Conservation (phyloP, 2,797 vertebrate genomes). For the Furcifer pardalis region DNA sequence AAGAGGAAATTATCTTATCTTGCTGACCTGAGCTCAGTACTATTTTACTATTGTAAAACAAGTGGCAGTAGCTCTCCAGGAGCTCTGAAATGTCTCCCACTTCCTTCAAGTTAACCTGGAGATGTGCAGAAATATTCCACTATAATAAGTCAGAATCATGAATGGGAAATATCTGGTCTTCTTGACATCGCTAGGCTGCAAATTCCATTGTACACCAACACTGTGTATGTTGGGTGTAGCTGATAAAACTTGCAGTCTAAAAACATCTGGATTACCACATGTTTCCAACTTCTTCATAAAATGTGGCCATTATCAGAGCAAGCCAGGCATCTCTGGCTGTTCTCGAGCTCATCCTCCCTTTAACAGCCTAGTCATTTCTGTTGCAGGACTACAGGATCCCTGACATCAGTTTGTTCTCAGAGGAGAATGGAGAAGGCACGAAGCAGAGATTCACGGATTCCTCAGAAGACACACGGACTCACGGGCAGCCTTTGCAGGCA, state of each 20-base stretch:
- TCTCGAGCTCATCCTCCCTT: not conserved
- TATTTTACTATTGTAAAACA: too few species aligned
- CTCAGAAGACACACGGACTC: slow-evolving; percentile 81
- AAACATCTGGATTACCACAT: not conserved
- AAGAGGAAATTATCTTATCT: too few species aligned
- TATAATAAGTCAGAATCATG: too few species aligned
- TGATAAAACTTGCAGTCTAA: too few species aligned
- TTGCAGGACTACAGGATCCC: slow-evolving; percentile 88
- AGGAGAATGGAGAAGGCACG: slow-evolving; percentile 87
- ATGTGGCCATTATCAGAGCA: not conserved
- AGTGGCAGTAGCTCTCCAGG: too few species aligned
- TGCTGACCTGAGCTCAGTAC: too few species aligned
- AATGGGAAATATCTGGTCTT: too few species aligned
- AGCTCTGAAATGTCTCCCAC: too few species aligned
- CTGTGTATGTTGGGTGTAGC: too few species aligned
- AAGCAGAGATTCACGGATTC: slow-evolving; percentile 83
- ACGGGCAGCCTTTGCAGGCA: slow-evolving; percentile 82
- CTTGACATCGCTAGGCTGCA: too few species aligned
- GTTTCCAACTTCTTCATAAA: not conserved
- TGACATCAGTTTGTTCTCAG: slow-evolving; percentile 86
- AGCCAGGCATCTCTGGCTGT: not conserved
- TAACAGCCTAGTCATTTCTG: not conserved
- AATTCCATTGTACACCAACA: too few species aligned
- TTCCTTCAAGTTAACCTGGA: not conserved
- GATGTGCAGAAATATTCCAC: too few species aligned